phyloP scores from a whole-genome alignment of 92 coral and sea anemone genomes.

The Phenganax stokvisi region DNA sequence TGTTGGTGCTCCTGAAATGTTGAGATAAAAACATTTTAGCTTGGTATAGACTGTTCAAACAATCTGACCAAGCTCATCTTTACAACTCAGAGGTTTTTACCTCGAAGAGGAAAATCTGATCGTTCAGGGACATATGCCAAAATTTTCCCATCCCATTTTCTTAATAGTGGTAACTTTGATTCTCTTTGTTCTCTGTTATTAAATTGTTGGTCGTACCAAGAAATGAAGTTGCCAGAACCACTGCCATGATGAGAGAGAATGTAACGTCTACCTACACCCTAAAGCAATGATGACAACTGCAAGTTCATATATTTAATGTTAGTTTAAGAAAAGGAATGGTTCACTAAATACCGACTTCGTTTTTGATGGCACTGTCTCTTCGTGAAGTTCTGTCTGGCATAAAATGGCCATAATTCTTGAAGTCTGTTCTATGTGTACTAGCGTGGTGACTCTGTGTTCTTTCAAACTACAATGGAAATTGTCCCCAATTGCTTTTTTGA shows the following conservation, averaged over 20 bases:
- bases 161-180: conserved; percentile 62
- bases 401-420: conserved; percentile 82
- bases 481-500: not conserved
- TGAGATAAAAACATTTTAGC: not conserved
- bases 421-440: conserved; percentile 90
- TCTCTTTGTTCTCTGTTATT: conserved; percentile 71
- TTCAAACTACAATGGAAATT: conserved; percentile 62
- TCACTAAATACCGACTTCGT: conserved; percentile 58
- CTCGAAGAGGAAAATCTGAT: conserved; percentile 88
- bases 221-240: conserved; percentile 69
- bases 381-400: conserved; percentile 81
- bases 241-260: conserved; percentile 84
- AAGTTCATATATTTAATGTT: not conserved
- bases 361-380: conserved; percentile 68
- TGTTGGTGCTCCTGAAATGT: conserved; percentile 75
- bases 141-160: conserved; percentile 87
- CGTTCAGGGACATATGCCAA: conserved; percentile 90
- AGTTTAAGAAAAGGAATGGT: not conserved
- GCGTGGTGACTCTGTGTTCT: conserved; percentile 59
- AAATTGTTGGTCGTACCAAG: conserved; percentile 98
- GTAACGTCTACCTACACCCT: conserved; percentile 84
- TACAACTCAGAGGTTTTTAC: conserved; percentile 23
- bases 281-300: not conserved
- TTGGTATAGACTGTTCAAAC: too few species aligned
- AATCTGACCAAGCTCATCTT: too few species aligned